Percentiles rank a stretch among this genome's conserved stretches.
These are phyloP conservation scores for Ischnura elegans DNA, from an alignment of 2,888 invertebrate genomes.

Conservation along the genomic window DNA sequence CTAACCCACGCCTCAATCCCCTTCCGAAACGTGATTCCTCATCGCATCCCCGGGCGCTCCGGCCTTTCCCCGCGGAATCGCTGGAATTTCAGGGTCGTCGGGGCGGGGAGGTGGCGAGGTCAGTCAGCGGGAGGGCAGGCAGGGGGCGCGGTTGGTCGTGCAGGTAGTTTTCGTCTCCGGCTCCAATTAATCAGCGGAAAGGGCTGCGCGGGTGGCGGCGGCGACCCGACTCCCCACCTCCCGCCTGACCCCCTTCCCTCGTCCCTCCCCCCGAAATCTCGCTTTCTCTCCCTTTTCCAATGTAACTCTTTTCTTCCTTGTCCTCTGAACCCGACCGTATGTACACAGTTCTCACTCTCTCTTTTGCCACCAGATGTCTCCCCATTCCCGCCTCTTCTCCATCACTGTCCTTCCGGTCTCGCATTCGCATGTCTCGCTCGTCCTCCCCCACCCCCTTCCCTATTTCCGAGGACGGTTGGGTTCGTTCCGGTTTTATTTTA, in stretches of 20 bases:
- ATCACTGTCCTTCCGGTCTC: neutral
- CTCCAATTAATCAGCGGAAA: neutral
- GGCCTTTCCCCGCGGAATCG: neutral
- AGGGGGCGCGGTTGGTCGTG: neutral
- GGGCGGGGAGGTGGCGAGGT: neutral
- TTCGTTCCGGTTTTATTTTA: too few relatives aligned
- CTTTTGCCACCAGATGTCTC: neutral
- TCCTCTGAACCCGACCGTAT: neutral
- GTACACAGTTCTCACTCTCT: too few relatives aligned
- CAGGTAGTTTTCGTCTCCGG: conserved; percentile 28
- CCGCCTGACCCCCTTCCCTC: neutral
- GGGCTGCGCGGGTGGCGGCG: neutral
- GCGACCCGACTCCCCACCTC: neutral
- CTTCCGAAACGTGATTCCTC: neutral
- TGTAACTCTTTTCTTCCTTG: neutral
- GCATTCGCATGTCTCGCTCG: neutral
- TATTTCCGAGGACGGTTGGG: too few relatives aligned
- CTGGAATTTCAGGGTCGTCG: neutral
- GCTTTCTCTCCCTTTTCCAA: neutral
- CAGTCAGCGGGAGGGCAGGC: too few relatives aligned
- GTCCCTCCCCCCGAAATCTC: neutral
- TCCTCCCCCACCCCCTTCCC: too few relatives aligned
- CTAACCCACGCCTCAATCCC: neutral
- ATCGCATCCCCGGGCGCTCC: neutral
- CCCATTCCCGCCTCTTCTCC: neutral